Evolutionary conservation across 2,888 invertebrate species (phyloP).

Genomic region (Epinotia brunnichana): DNA sequence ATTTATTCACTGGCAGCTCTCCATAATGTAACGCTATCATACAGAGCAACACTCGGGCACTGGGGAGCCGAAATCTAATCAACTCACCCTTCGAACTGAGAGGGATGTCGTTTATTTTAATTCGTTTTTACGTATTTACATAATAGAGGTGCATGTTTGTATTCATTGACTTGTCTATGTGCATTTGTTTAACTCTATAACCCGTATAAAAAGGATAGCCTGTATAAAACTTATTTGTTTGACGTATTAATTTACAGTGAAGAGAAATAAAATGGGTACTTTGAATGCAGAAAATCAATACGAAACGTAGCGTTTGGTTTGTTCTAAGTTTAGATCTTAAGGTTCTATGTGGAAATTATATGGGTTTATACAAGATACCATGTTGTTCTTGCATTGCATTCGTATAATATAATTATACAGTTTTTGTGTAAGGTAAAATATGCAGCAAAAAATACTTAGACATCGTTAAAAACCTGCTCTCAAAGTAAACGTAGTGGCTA

Average conservation of each 20-base stretch:
- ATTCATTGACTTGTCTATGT: neutral
- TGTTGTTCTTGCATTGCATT: slow-evolving; percentile 8
- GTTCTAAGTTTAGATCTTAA: neutral
- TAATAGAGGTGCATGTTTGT: slow-evolving; percentile 26
- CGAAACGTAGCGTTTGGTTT: no score
- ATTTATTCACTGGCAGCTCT: neutral
- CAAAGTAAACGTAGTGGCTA: slow-evolving; percentile 23
- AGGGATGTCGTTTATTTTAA: slow-evolving; percentile 5
- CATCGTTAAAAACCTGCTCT: slow-evolving; percentile 29
- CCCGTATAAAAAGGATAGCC: no score
- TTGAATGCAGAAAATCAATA: no score
- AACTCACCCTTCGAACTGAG: slow-evolving; percentile 29
- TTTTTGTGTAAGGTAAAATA: slow-evolving; percentile 9
- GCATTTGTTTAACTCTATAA: neutral
- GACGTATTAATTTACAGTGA: no score
- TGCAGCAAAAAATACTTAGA: slow-evolving; percentile 29
- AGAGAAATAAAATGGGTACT: no score
- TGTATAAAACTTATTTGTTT: no score
- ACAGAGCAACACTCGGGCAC: slow-evolving; percentile 3
- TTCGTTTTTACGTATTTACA: slow-evolving; percentile 30
- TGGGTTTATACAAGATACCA: neutral
- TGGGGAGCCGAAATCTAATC: slow-evolving; percentile 37
- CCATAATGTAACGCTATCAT: slow-evolving; percentile 11
- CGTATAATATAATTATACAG: slow-evolving; percentile 2
- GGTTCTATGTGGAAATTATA: neutral